Percentiles rank a stretch among this genome's conserved stretches.
phyloP scores from a whole-genome alignment of 2,113 vertebrate genomes.

The Elgaria multicarinata region DNA sequence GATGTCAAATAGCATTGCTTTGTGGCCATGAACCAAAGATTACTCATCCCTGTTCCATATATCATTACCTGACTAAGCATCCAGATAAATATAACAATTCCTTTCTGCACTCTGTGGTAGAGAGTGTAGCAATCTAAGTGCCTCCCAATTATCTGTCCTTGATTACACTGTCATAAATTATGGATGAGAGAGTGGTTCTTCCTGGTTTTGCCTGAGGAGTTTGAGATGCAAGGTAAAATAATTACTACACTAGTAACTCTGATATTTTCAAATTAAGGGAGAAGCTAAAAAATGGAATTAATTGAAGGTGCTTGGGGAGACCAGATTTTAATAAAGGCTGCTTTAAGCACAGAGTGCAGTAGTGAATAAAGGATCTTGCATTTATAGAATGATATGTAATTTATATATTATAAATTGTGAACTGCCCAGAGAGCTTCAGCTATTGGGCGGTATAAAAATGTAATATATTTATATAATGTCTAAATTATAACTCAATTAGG shows the following conservation, averaged over 20 bases:
- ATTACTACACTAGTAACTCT: conserved; percentile 6
- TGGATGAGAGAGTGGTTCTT: conserved; percentile 19
- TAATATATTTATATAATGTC: background rate
- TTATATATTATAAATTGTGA: too few relatives aligned
- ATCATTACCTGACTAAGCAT: background rate
- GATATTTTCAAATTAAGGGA: conserved; percentile 7
- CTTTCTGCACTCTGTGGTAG: conserved; percentile 7
- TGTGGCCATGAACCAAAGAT: background rate
- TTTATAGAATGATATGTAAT: too few relatives aligned
- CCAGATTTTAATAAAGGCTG: conserved; percentile 15
- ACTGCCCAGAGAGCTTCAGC: too few relatives aligned
- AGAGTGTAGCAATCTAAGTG: conserved; percentile 16
- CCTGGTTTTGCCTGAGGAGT: background rate
- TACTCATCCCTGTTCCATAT: background rate
- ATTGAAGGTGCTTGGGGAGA: background rate
- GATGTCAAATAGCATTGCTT: background rate
- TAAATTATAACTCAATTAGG: background rate
- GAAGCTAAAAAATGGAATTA: background rate
- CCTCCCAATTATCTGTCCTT: conserved; percentile 34
- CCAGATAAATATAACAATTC: background rate
- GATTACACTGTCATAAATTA: conserved; percentile 25
- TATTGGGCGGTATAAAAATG: too few relatives aligned
- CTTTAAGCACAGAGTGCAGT: conserved; percentile 4
- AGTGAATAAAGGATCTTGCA: conserved; percentile 31
- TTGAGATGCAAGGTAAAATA: conserved; percentile 44